These are phyloP conservation scores for Sebastiscus tertius DNA, from an alignment of 2,797 vertebrate species.

Conservation along the genomic window DNA sequence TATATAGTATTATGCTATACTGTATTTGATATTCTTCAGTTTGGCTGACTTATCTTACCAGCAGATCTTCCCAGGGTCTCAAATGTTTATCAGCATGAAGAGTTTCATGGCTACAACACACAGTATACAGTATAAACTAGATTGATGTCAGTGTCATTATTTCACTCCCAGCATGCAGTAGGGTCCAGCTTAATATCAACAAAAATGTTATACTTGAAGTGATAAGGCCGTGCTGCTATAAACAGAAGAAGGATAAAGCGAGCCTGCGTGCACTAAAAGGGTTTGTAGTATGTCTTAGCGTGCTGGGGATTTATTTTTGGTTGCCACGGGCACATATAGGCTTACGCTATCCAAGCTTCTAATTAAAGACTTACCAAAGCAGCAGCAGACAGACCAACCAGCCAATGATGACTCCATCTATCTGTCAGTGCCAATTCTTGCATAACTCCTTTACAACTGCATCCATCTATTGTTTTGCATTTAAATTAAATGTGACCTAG, in stretches of 20 bases:
- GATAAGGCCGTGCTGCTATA: background rate
- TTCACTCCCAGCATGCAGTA: background rate
- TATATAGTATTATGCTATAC: background rate
- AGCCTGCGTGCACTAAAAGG: background rate
- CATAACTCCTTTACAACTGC: conserved; percentile 15
- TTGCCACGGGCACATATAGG: conserved; percentile 30
- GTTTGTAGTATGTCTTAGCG: conserved; percentile 23
- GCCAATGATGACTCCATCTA: conserved; percentile 13
- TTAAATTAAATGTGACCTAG: background rate
- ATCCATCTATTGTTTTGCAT: background rate
- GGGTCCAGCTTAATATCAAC: background rate
- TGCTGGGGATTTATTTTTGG: conserved; percentile 45
- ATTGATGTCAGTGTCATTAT: background rate
- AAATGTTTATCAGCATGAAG: background rate
- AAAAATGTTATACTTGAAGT: background rate
- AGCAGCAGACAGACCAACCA: conserved; percentile 30
- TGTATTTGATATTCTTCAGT: background rate
- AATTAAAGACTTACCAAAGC: conserved; percentile 51
- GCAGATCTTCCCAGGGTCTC: background rate
- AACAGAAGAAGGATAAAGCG: background rate
- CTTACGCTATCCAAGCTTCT: conserved; percentile 44
- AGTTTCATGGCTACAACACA: no score
- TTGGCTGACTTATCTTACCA: background rate
- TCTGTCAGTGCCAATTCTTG: conserved; percentile 21
- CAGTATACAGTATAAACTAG: no score